Base-by-base conservation (phyloP, 2,797 vertebrate species). In the Poeciliopsis gracilis region DNA sequence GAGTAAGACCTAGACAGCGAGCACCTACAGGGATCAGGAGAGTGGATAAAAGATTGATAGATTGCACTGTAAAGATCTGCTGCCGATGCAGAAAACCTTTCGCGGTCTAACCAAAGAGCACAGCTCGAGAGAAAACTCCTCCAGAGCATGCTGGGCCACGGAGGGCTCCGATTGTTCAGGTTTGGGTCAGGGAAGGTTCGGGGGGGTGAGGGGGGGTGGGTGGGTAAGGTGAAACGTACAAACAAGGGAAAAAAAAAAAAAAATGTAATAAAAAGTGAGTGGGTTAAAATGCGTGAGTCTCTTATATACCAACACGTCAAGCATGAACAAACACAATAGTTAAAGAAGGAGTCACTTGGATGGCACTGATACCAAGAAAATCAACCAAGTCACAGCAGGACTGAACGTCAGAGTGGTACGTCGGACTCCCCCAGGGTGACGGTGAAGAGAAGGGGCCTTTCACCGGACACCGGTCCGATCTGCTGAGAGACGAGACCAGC, bases 291-390 rank as follows among this genome's bases (percentile, higher is more conserved):
- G 80, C 89, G 90, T 91, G 93, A 93, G 92, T 93, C 89, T 92
- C 90, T 88, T 91, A 92, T 88, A 93, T 92, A 95, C 87, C 87
- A 92, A 95, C 92, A 94, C 93, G 91, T 85, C 84, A 89, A 95
- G 86, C 88, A 91, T 90, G 89, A 90, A 96, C 92, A 83, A 91
- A 95, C 89, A 95, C 92, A 92, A 91, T 89, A 90, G 91, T 91
- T 91, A 94, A 77, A 91, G 91, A 93, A 86, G 85, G 84, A 86
- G 82, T 87, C 89, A 91, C 90, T 86, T 86, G 91, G 93, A 94
- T 90, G 94, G 90, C 85, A 79, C 74, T 76, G 88, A 93, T 73
- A 82, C 89, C 92, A 88, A 85, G 86, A 88, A 85, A 67, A 79
- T 83, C n/a, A 77, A 85, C 81, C 79, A 70, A 85, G 82, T 73